Conservation (phyloP, 2,113 vertebrate species). For the Planiliza haematocheilus region DNA sequence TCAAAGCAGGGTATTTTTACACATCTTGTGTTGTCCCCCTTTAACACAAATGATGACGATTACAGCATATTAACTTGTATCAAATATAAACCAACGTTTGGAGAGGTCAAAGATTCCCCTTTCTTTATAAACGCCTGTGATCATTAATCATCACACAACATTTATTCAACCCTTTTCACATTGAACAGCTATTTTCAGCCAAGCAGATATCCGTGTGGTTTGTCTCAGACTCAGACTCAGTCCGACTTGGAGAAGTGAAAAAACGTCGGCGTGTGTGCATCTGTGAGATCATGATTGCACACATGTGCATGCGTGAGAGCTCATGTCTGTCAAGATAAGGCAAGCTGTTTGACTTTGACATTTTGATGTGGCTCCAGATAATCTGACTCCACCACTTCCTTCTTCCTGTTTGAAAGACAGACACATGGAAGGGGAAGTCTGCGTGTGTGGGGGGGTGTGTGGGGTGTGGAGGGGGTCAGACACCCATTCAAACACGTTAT, state of each 20-base stretch:
- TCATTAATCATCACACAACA: no score
- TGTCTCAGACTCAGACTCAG: background rate
- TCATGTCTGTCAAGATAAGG: constrained; percentile 18
- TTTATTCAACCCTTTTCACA: no score
- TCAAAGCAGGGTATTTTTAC: no score
- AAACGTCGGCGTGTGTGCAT: background rate
- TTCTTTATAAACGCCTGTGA: no score
- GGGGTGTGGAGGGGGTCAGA: background rate
- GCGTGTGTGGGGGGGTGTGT: background rate
- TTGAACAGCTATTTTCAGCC: no score
- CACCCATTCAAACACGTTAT: background rate
- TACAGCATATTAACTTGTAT: no score
- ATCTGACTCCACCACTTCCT: constrained; percentile 32
- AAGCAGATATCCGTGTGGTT: background rate
- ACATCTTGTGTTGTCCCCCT: no score
- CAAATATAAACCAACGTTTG: no score
- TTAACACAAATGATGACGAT: no score
- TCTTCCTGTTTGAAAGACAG: constrained; percentile 44
- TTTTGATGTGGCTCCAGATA: constrained; percentile 34
- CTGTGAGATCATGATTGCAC: background rate
- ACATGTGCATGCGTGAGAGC: background rate
- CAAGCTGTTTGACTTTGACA: constrained; percentile 14
- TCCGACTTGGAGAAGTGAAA: constrained; percentile 9
- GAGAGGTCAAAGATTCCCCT: no score
- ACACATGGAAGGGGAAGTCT: background rate